Evolutionary conservation across 2,797 vertebrate genomes (phyloP).

Genomic region (Chelon labrosus): DNA sequence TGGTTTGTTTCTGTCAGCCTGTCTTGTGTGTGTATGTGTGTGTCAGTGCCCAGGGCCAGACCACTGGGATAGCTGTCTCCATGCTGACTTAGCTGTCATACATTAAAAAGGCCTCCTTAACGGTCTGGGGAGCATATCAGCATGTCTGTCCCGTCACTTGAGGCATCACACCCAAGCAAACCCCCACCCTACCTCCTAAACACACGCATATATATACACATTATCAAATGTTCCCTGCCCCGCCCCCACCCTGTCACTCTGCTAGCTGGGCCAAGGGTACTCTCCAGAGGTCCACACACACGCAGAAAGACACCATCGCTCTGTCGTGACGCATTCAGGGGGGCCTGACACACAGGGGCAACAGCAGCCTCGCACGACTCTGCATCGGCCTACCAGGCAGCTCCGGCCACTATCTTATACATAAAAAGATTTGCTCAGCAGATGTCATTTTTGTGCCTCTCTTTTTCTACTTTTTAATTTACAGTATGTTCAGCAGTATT

Average conservation of each 20-base stretch:
- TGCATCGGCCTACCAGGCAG: neutral
- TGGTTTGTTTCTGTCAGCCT: constrained; percentile 71
- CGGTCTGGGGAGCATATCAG: constrained; percentile 73
- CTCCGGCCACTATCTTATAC: neutral
- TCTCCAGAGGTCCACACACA: constrained; percentile 59
- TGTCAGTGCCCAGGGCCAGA: constrained; percentile 68
- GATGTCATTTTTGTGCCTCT: constrained; percentile 34
- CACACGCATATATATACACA: constrained; percentile 11
- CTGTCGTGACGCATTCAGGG: constrained; percentile 55
- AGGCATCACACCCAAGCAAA: constrained; percentile 52
- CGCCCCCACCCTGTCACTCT: constrained; percentile 10
- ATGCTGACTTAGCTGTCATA: constrained; percentile 84
- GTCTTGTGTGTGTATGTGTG: constrained; percentile 50
- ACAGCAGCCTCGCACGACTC: constrained; percentile 40
- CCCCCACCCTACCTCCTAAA: constrained; percentile 14
- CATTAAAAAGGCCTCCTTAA: constrained; percentile 78
- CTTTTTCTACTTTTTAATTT: constrained; percentile 24
- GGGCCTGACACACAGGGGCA: constrained; percentile 54
- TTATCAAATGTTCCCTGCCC: constrained; percentile 5
- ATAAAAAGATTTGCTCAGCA: constrained; percentile 15
- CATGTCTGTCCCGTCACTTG: constrained; percentile 70
- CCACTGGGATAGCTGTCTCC: constrained; percentile 72
- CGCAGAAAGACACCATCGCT: constrained; percentile 55
- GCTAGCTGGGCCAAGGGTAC: constrained; percentile 46
- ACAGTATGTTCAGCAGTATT: neutral